Evolutionary conservation across 2,113 vertebrate genomes (phyloP).

Genomic region (Miniopterus natalensis): DNA sequence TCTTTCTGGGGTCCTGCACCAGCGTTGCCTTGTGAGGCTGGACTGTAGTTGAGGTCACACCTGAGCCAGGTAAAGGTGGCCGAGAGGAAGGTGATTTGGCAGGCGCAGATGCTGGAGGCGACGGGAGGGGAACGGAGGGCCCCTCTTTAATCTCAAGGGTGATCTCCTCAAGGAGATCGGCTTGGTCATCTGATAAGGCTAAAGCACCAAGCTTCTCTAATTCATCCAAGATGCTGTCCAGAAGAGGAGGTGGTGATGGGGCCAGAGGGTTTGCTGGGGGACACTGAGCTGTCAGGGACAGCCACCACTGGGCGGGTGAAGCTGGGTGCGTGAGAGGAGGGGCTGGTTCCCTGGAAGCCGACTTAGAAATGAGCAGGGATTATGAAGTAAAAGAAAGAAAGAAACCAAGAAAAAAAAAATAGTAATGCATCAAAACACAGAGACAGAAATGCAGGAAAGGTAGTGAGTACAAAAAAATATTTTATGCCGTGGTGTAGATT

Average conservation of each 20-base stretch:
- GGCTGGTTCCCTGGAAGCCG: conserved; percentile 85
- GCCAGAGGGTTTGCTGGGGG: conserved; percentile 83
- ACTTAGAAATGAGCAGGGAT: conserved; percentile 86
- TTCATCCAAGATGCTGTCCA: conserved; percentile 86
- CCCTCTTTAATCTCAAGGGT: conserved; percentile 81
- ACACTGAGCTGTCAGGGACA: conserved; percentile 88
- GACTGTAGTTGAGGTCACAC: conserved; percentile 66
- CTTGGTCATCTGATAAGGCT: conserved; percentile 74
- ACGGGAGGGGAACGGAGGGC: conserved; percentile 64
- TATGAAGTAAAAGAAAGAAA: conserved; percentile 75
- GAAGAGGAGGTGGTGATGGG: conserved; percentile 87
- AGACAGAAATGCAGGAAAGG: conserved; percentile 51
- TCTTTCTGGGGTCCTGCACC: conserved; percentile 44
- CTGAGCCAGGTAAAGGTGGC: conserved; percentile 71
- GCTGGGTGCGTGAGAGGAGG: conserved; percentile 78
- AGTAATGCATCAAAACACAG: conserved; percentile 1
- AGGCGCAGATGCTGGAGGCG: conserved; percentile 77
- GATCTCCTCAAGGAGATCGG: conserved; percentile 69
- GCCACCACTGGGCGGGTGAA: conserved; percentile 87
- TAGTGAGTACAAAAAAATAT: conserved; percentile 68
- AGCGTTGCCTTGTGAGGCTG: neutral
- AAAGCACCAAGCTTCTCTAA: conserved; percentile 84
- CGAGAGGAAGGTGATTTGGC: conserved; percentile 72
- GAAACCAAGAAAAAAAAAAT: conserved; percentile 69
- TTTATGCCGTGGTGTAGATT: conserved; percentile 58